Base-by-base conservation (phyloP, 2,797 vertebrate species). In the Heteromormyrus szaboi region DNA sequence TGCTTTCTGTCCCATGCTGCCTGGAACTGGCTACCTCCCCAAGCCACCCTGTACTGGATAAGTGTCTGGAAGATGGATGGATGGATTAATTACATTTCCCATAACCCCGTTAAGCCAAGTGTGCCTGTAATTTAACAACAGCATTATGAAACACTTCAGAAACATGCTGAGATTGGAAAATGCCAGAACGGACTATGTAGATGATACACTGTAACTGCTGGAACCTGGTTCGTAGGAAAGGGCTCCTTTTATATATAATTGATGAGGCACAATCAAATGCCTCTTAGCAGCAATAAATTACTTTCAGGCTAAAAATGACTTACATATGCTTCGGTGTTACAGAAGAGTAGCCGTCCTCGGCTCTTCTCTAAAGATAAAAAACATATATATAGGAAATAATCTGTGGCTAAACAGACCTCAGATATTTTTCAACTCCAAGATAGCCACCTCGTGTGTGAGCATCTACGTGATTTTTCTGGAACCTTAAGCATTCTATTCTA, bases 61-160 rank as follows among this genome's bases (percentile, higher is more conserved):
- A 37, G 84, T 4, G 53, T 56, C 51, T 79, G 72, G 72, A 79
- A 79, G 72, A 86, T 53, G 53, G 48, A 37, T 37, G 46, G 33
- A 25, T 86, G 17, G 50, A 22, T 86, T 86, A 54, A 86, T 56
- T 54, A 86, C 50, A 56, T 29, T 59, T 56, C 9, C 53, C 22
- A 86, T 54, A 88, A 76, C 87, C 12, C 68, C 14, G 62, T 88
- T 29, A 54, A 88, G 46, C 87, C 62, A 72, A 88, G 62, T 72
- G 87, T 51, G 41, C 62, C 37, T 68, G 62, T 72, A 48, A 72
- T 72, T 88, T 44, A 76, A 76, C 59, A 72, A 72, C 86, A 68
- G 54, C 17, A 9, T 46, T 48, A 29, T 48, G 22, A 72, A 62
- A 65, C 87, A 76, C 22, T 65, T 88, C 62, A 76, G 46, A 88